Percentiles rank a stretch among this genome's conserved stretches.
These are phyloP conservation scores for Zonitis immaculata DNA, from an alignment of 2,888 invertebrate genomes.

Conservation along the genomic window DNA sequence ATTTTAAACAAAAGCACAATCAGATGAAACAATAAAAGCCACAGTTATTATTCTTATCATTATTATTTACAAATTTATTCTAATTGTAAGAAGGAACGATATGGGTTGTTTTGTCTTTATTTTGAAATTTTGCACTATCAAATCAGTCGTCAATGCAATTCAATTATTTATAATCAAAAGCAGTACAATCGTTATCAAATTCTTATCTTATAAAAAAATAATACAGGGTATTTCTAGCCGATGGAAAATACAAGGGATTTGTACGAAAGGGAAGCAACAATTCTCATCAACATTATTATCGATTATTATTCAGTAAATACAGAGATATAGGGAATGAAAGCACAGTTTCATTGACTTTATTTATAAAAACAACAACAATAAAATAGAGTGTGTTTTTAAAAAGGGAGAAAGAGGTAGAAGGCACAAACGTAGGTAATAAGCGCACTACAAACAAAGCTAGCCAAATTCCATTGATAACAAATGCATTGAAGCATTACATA, in stretches of 20 bases:
- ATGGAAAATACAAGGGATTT: constrained; percentile 1
- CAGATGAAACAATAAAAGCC: constrained; percentile 23
- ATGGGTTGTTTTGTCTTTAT: no score
- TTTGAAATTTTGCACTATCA: constrained; percentile 23
- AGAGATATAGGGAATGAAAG: background rate
- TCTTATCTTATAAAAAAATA: background rate
- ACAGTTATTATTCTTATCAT: constrained; percentile 17
- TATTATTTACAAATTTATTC: constrained; percentile 21
- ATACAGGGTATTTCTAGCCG: background rate
- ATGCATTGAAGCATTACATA: constrained; percentile 7
- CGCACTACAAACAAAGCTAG: constrained; percentile 16
- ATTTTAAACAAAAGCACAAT: constrained; percentile 21
- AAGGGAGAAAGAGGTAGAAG: constrained; percentile 9
- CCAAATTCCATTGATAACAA: constrained; percentile 13
- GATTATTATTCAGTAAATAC: background rate
- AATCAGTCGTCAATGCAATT: constrained; percentile 22
- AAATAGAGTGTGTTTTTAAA: no score
- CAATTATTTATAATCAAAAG: no score
- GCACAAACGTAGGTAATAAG: constrained; percentile 22
- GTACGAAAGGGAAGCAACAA: constrained; percentile 16
- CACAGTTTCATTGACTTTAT: background rate
- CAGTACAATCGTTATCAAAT: no score
- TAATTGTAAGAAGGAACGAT: constrained; percentile 9
- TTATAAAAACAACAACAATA: background rate
- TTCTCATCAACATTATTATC: constrained; percentile 2